Conservation (phyloP, 2,797 vertebrate species). For the Tachyglossus aculeatus region DNA sequence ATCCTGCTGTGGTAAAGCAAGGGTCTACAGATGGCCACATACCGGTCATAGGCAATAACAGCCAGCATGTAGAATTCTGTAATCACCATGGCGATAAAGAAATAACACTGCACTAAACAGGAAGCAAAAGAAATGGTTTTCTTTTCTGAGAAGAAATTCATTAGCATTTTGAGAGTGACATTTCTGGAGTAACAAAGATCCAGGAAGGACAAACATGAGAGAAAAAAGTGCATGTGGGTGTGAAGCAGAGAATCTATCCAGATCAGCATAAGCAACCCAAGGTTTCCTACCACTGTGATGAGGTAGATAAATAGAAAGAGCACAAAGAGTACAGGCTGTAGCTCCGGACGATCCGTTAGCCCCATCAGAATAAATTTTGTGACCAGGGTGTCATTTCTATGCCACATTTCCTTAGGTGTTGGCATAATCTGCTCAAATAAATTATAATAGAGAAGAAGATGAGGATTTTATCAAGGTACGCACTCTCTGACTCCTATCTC, state of each 20-base stretch:
- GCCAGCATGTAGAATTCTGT: slow-evolving; percentile 60
- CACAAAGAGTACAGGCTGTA: slow-evolving; percentile 44
- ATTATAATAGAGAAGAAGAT: slow-evolving; percentile 6
- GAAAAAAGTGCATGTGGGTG: slow-evolving; percentile 59
- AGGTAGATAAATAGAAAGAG: slow-evolving; percentile 56
- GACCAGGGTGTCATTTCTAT: slow-evolving; percentile 46
- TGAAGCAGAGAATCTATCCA: slow-evolving; percentile 39
- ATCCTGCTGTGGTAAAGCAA: slow-evolving; percentile 57
- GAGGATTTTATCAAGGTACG: not conserved
- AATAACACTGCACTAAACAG: slow-evolving; percentile 63
- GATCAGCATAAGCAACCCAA: slow-evolving; percentile 50
- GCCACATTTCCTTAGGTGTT: slow-evolving; percentile 24
- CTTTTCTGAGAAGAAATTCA: slow-evolving; percentile 47
- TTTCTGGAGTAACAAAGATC: slow-evolving; percentile 59
- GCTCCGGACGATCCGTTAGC: slow-evolving; percentile 38
- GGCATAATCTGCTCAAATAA: slow-evolving; percentile 12
- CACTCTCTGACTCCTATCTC: not conserved
- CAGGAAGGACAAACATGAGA: slow-evolving; percentile 56
- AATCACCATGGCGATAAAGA: slow-evolving; percentile 63
- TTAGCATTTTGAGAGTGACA: slow-evolving; percentile 57
- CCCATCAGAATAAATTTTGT: slow-evolving; percentile 58
- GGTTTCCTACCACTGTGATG: slow-evolving; percentile 39
- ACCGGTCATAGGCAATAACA: slow-evolving; percentile 61
- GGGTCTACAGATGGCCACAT: slow-evolving; percentile 57
- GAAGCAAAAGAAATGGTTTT: slow-evolving; percentile 58